These are phyloP conservation scores for Pyrgus malvae DNA, from an alignment of 2,888 invertebrate species.

Conservation along the genomic window DNA sequence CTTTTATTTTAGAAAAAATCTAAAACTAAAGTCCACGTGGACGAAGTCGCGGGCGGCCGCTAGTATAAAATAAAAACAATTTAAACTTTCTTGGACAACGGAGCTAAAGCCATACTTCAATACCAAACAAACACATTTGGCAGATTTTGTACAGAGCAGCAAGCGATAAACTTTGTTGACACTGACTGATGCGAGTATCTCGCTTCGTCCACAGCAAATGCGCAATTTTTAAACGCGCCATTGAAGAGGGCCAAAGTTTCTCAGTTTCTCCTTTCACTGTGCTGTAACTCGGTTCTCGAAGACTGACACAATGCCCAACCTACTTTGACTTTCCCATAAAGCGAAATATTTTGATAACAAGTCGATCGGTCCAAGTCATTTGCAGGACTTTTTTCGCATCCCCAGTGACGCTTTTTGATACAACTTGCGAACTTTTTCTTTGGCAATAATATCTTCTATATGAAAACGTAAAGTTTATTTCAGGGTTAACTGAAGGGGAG, in stretches of 20 bases:
- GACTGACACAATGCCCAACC: slow-evolving; percentile 49
- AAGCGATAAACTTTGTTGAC: slow-evolving; percentile 72
- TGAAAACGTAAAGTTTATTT: too few relatives aligned
- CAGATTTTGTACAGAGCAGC: slow-evolving; percentile 48
- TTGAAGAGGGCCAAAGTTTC: slow-evolving; percentile 35
- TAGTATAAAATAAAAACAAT: slow-evolving; percentile 9
- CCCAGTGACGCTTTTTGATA: slow-evolving; percentile 9
- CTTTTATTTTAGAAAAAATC: too few relatives aligned
- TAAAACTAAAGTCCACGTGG: too few relatives aligned
- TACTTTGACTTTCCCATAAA: slow-evolving; percentile 49
- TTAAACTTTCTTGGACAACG: slow-evolving; percentile 35
- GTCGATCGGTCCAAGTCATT: slow-evolving; percentile 15
- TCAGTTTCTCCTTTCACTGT: slow-evolving; percentile 47
- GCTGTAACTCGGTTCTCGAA: slow-evolving; percentile 60
- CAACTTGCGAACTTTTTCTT: slow-evolving; percentile 13
- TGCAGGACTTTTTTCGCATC: slow-evolving; percentile 4
- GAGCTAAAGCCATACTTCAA: slow-evolving; percentile 13
- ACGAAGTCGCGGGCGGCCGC: too few relatives aligned
- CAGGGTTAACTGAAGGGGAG: too few relatives aligned
- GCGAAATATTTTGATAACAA: slow-evolving; percentile 45
- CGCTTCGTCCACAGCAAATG: slow-evolving; percentile 44
- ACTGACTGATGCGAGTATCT: slow-evolving; percentile 65
- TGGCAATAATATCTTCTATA: too few relatives aligned
- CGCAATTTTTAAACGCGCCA: slow-evolving; percentile 56
- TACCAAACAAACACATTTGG: slow-evolving; percentile 66